A percentile compares a stretch with the other conserved stretches of the same genome.
These are phyloP conservation scores for Spilarctia lutea DNA, from an alignment of 2,888 invertebrate species.

Conservation along the genomic window DNA sequence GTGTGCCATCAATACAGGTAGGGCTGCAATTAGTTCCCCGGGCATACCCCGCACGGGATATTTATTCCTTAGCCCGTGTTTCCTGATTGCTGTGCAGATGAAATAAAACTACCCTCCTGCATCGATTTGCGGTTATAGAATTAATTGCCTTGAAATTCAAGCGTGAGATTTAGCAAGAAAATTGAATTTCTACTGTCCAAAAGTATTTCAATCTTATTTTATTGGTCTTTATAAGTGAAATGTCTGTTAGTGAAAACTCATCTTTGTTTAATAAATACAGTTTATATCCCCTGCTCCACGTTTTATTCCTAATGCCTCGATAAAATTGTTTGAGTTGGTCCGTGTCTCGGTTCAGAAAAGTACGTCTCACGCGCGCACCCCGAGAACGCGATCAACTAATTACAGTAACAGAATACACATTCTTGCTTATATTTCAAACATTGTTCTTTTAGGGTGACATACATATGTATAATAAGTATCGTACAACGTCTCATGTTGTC, in stretches of 20 bases:
- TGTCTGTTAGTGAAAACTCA: neutral
- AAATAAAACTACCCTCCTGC: slow-evolving; percentile 58
- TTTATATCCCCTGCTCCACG: neutral
- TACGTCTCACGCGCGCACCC: neutral
- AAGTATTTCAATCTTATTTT: neutral
- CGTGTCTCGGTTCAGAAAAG: neutral
- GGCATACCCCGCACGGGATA: slow-evolving; percentile 69
- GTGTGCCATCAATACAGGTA: slow-evolving; percentile 81
- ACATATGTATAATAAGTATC: neutral
- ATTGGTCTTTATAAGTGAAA: slow-evolving; percentile 4
- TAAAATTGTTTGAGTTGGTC: neutral
- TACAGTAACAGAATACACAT: neutral
- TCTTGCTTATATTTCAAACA: neutral
- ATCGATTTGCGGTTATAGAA: slow-evolving; percentile 55
- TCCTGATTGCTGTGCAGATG: slow-evolving; percentile 71
- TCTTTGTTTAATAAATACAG: neutral
- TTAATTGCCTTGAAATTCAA: slow-evolving; percentile 47
- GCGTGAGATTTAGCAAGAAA: slow-evolving; percentile 21
- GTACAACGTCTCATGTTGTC: too few relatives aligned
- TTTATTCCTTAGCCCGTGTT: slow-evolving; percentile 77
- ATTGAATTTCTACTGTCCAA: slow-evolving; percentile 19
- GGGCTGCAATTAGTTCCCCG: slow-evolving; percentile 82
- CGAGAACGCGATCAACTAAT: neutral
- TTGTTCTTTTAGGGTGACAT: neutral
- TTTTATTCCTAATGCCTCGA: neutral